Evolutionary conservation across 2,888 invertebrate species (phyloP), one percentile per base, ranked within the genome.

Genomic region (Cheilosia pagana): DNA sequence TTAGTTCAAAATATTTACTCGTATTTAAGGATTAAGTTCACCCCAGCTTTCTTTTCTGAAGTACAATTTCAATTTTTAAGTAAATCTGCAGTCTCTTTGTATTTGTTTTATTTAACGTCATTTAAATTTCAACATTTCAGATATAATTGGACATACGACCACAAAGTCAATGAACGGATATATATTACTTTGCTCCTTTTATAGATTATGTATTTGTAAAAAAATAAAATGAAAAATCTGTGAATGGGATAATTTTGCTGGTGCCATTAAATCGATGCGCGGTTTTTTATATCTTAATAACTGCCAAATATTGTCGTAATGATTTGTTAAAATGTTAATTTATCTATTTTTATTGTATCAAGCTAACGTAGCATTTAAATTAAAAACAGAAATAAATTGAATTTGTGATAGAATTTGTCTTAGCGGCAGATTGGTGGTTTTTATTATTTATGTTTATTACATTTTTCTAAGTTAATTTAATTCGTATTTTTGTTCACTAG

Each of bases 331-430:
- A 25, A 43, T 28, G 0, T 28, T 14, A 8, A 21, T 23, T 10
- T 23, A 62, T 16, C 10, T 4, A 21, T 48, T 28, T 16, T 12
- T n/a, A 14, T 35, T 35, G 12, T 12, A 3, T 12, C 35, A 35
- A 35, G 14, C 14, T 4, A n/a, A n/a, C 25, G 19, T 41, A 41
- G 23, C 23, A 59, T n/a, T 41, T n/a, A 41, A 60, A 43, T 28
- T 7, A 43, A 25, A 21, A 21, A 23, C 35, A 35, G 35, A 67
- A 76, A 67, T 59, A 75, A 59, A 75, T 57, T 76, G n/a, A 71
- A 60, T 65, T 72, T 79, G 79, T 79, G 72, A 79, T 79, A 59
- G 12, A 52, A 14, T 19, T 39, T 59, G 39, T 59, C 21, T 39
- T 59, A 55, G 16, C 23, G n/a, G 10, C 52, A 52, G 21, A 7